Evolutionary conservation across 2,888 invertebrate species (phyloP).

Genomic region (Lepidonotus clava): DNA sequence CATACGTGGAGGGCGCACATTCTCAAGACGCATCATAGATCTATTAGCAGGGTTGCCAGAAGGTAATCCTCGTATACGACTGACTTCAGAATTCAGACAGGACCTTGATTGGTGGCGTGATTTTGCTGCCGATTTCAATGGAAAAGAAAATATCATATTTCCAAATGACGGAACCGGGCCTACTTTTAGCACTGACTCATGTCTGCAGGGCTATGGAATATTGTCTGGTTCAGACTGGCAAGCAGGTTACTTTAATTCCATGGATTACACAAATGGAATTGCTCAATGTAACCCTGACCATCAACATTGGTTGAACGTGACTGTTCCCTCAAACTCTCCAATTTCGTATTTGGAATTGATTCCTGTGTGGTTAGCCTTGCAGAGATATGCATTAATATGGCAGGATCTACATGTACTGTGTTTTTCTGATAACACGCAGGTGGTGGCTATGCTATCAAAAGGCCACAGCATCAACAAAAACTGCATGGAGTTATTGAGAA

Average conservation of each 20-base stretch:
- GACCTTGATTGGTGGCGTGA: too few relatives aligned
- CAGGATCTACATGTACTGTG: background rate
- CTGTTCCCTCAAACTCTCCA: background rate
- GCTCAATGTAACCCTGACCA: too few relatives aligned
- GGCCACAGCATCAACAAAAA: background rate
- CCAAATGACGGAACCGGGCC: background rate
- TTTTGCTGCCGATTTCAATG: background rate
- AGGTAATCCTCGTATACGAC: background rate
- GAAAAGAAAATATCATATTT: background rate
- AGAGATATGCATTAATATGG: background rate
- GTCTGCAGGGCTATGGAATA: background rate
- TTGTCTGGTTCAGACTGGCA: background rate
- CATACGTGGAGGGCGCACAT: background rate
- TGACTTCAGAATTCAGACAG: too few relatives aligned
- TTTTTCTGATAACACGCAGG: too few relatives aligned
- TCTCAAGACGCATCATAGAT: background rate
- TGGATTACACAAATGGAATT: too few relatives aligned
- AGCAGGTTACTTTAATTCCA: background rate
- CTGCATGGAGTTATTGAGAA: background rate
- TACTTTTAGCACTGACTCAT: background rate
- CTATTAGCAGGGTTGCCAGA: background rate
- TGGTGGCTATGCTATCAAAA: background rate
- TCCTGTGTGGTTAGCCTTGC: background rate
- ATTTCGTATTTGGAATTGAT: background rate
- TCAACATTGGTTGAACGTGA: background rate